These are phyloP conservation scores for Stenodema calcarata DNA, from an alignment of 2,888 invertebrate species.

Conservation along the genomic window DNA sequence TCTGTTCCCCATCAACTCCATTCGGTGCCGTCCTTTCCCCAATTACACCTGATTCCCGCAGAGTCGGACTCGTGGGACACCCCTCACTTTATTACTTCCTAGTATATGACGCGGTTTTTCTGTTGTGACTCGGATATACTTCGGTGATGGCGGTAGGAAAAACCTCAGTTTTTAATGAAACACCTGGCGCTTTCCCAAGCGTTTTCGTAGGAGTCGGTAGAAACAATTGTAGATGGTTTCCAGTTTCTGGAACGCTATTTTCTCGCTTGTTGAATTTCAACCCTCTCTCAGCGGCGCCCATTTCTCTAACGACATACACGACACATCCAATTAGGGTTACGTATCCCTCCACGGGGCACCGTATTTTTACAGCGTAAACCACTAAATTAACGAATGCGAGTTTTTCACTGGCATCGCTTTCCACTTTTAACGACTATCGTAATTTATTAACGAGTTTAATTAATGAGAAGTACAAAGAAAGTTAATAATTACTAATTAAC, in stretches of 20 bases:
- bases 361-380: neutral
- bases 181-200: neutral
- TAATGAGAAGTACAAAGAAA: too few species aligned
- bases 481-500: too few species aligned
- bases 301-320: neutral
- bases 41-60: neutral
- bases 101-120: neutral
- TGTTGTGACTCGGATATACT: neutral
- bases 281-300: neutral
- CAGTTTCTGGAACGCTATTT: neutral
- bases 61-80: neutral
- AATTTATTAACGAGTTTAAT: too few species aligned
- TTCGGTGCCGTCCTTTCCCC: neutral
- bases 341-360: neutral
- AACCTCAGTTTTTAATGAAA: slow-evolving; percentile 2
- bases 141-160: neutral
- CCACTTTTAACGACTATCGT: too few species aligned
- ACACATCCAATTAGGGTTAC: neutral
- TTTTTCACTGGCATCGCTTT: too few species aligned
- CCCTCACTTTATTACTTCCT: neutral
- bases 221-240: neutral
- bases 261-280: neutral
- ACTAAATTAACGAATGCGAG: neutral
- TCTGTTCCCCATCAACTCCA: neutral
- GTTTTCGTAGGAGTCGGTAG: neutral